These are phyloP conservation scores for Drosophila azteca DNA, from an alignment of 1,140 invertebrate species.

Conservation along the genomic window DNA sequence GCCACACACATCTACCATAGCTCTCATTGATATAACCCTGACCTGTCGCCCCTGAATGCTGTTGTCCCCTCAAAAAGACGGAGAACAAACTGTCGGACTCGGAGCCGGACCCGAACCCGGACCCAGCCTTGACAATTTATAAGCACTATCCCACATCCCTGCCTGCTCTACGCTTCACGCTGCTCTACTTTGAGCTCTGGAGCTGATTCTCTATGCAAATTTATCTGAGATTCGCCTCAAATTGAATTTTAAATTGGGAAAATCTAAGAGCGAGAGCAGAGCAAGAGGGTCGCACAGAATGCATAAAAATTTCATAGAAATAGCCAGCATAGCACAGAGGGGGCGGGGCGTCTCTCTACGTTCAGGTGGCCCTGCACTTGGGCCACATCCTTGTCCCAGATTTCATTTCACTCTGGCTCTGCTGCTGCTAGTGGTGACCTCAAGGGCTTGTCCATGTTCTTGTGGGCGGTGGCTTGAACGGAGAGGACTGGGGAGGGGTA, in stretches of 20 bases:
- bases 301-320: constrained; percentile 15
- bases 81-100: too few species aligned
- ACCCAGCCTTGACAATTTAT: constrained; percentile 8
- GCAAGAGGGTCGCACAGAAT: neutral
- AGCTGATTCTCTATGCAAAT: constrained; percentile 13
- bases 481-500: neutral
- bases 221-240: constrained; percentile 18
- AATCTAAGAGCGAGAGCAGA: constrained; percentile 3
- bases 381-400: constrained; percentile 43
- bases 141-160: neutral
- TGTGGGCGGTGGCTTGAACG: neutral
- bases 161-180: neutral
- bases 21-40: constrained; percentile 21
- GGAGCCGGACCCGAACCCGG: too few species aligned
- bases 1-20: neutral
- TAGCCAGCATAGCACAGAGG: neutral
- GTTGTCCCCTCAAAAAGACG: too few species aligned
- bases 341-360: too few species aligned
- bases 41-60: constrained; percentile 5
- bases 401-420: constrained; percentile 9
- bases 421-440: constrained; percentile 2
- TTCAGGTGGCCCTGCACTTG: neutral
- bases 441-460: neutral
- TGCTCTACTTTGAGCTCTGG: neutral
- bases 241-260: constrained; percentile 32